phyloP scores from a whole-genome alignment of 2,113 vertebrate genomes.

The Periophthalmus modestus region DNA sequence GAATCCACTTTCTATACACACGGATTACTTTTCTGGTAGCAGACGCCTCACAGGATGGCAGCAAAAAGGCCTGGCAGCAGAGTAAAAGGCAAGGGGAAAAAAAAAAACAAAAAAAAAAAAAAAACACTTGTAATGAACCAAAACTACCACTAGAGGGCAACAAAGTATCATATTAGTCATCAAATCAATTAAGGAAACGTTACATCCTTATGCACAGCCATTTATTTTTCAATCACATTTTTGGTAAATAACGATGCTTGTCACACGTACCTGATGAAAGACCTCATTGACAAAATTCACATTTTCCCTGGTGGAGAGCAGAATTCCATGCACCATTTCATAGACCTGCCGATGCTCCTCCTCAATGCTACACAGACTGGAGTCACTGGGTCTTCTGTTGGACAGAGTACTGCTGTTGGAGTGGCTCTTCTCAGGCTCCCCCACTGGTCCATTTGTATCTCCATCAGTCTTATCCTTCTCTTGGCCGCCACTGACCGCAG shows the following conservation, averaged over 20 bases:
- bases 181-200: neutral
- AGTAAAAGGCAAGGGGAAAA: neutral
- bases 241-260: neutral
- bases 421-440: conserved; percentile 86
- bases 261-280: conserved; percentile 88
- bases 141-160: conserved; percentile 67
- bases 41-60: conserved; percentile 91
- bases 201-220: neutral
- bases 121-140: neutral
- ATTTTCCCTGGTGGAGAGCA: conserved; percentile 92
- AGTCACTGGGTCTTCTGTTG: conserved; percentile 86
- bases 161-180: conserved; percentile 18
- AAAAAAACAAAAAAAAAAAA: too few species aligned
- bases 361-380: conserved; percentile 93
- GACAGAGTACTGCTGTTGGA: conserved; percentile 91
- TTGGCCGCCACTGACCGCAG: conserved; percentile 79
- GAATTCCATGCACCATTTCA: conserved; percentile 92
- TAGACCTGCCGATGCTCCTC: conserved; percentile 89
- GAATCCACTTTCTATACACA: conserved; percentile 95
- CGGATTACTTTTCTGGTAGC: conserved; percentile 92
- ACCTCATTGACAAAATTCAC: conserved; percentile 98
- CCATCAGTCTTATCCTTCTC: conserved; percentile 82
- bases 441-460: conserved; percentile 61
- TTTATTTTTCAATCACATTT: neutral
- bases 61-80: conserved; percentile 86